phyloP scores from a whole-genome alignment of 2,888 invertebrate genomes.

The Diaprepes abbreviatus region DNA sequence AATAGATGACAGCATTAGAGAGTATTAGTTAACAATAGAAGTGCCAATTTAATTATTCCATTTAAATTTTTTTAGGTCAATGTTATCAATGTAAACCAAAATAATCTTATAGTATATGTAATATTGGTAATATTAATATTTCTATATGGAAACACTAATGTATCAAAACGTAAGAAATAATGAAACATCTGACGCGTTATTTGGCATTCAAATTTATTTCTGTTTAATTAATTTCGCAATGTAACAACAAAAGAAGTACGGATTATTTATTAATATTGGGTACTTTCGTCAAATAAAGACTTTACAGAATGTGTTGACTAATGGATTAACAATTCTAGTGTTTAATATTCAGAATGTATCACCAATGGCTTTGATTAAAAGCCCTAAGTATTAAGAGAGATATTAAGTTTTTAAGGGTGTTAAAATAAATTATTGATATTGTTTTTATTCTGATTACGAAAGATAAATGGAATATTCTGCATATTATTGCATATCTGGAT shows the following conservation, averaged over 20 bases:
- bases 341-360: too few species aligned
- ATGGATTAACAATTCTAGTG: too few species aligned
- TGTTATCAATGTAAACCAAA: background rate
- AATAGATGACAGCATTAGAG: background rate
- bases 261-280: too few species aligned
- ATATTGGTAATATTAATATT: background rate
- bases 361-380: too few species aligned
- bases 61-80: constrained; percentile 4
- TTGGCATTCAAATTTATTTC: background rate
- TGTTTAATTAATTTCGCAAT: background rate
- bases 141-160: background rate
- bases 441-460: too few species aligned
- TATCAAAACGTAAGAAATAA: background rate
- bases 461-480: too few species aligned
- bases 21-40: background rate
- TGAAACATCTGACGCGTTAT: background rate
- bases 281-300: too few species aligned
- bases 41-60: background rate
- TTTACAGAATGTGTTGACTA: too few species aligned
- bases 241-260: background rate
- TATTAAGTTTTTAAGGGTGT: too few species aligned
- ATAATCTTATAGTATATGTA: background rate
- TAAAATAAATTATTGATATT: too few species aligned
- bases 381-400: too few species aligned
- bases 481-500: too few species aligned